Evolutionary conservation across 2,797 vertebrate species (phyloP).

Genomic region (Enteromius radiatus): DNA sequence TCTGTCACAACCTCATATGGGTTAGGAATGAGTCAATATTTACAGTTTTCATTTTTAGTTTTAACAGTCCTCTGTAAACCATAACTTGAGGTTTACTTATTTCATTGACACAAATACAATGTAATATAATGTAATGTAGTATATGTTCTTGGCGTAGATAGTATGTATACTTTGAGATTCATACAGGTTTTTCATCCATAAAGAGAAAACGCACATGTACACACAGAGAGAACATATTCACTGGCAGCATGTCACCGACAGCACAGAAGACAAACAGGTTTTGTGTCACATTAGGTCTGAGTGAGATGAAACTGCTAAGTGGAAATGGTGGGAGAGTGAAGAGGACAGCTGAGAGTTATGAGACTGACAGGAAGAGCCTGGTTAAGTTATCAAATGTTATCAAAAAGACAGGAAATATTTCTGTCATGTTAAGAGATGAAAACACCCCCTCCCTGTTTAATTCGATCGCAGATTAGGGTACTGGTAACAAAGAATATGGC

Average conservation of each 20-base stretch:
- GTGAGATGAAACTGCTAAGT: constrained; percentile 5
- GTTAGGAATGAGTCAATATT: neutral
- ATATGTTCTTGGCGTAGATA: neutral
- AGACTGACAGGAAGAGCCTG: constrained; percentile 25
- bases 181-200: neutral
- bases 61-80: neutral
- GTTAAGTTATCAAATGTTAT: constrained; percentile 11
- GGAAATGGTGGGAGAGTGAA: neutral
- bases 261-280: constrained; percentile 1
- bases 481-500: neutral
- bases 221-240: constrained; percentile 5
- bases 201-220: neutral
- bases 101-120: neutral
- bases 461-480: neutral
- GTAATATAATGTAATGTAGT: neutral
- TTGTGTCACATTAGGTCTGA: constrained; percentile 25
- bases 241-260: constrained; percentile 9
- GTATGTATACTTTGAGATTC: too few species aligned
- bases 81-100: neutral
- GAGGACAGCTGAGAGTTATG: neutral
- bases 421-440: constrained; percentile 9
- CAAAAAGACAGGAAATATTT: constrained; percentile 38
- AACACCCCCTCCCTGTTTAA: constrained; percentile 10
- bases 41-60: neutral
- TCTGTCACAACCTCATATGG: neutral